These are phyloP conservation scores for Tapirus terrestris DNA, from an alignment of 2,113 vertebrate species.

Conservation along the genomic window DNA sequence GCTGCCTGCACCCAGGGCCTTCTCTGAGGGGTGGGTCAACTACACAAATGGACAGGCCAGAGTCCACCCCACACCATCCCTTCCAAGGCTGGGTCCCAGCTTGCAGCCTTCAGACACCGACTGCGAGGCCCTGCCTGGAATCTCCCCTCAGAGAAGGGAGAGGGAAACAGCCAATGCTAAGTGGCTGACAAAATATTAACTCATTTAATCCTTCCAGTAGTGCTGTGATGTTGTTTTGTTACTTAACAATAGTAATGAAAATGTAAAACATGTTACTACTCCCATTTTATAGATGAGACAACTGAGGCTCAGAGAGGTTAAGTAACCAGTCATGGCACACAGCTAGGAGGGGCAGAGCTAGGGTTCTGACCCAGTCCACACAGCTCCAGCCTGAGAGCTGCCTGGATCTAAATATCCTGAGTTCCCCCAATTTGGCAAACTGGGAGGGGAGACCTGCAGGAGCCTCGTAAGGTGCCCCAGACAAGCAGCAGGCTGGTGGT, in stretches of 20 bases:
- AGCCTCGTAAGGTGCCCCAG: not conserved
- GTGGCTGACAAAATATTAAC: not conserved
- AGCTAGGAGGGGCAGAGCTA: not conserved
- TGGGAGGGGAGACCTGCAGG: no score
- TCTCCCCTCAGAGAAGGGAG: not conserved
- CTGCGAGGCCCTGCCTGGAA: not conserved
- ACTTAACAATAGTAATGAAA: no score
- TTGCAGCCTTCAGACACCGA: not conserved
- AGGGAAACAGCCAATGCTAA: not conserved
- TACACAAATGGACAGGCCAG: not conserved
- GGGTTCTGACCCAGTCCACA: accelerated
- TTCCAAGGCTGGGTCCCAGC: not conserved
- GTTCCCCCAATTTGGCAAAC: not conserved
- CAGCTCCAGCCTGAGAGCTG: not conserved
- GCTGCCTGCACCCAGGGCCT: not conserved
- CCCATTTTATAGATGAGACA: not conserved
- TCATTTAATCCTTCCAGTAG: not conserved
- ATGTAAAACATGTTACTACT: not conserved
- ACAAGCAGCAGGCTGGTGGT: no score
- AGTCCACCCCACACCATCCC: not conserved
- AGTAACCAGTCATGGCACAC: no score
- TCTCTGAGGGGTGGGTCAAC: not conserved
- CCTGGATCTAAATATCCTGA: not conserved
- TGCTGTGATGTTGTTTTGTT: not conserved
- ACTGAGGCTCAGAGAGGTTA: not conserved